Percentiles rank a stretch among this genome's conserved stretches.
phyloP scores from a whole-genome alignment of 1,140 invertebrate species.

The Saccostrea cuccullata region DNA sequence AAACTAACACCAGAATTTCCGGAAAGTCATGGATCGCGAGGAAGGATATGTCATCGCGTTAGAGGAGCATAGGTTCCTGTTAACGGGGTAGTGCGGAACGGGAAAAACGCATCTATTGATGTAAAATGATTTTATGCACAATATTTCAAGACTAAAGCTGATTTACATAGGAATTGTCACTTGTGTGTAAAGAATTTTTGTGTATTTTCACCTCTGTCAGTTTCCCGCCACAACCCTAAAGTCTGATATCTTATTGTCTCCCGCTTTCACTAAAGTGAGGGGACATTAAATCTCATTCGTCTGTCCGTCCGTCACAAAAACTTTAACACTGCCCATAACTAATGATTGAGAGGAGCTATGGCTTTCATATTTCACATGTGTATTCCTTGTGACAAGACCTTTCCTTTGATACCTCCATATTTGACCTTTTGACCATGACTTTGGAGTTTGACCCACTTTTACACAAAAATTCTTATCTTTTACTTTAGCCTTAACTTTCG shows the following conservation, averaged over 20 bases:
- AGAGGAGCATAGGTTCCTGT: not conserved
- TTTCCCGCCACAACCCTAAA: constrained; percentile 39
- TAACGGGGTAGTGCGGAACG: constrained; percentile 31
- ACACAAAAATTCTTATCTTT: no score
- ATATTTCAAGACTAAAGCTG: not conserved
- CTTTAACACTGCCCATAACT: no score
- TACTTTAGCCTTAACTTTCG: no score
- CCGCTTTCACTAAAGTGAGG: no score
- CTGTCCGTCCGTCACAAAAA: no score
- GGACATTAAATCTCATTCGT: no score
- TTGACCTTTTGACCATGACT: no score
- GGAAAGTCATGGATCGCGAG: not conserved
- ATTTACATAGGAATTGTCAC: not conserved
- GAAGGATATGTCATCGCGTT: not conserved
- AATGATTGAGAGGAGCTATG: no score
- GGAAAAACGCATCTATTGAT: constrained; percentile 42
- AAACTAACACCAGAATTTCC: not conserved
- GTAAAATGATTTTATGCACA: not conserved
- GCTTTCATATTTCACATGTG: no score
- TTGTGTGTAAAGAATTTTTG: not conserved
- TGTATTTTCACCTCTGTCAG: constrained; percentile 6
- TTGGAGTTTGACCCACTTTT: no score
- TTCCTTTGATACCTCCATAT: no score
- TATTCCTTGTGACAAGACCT: no score
- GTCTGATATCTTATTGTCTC: constrained; percentile 23